Base-by-base conservation (phyloP, 2,113 vertebrate genomes). In the Anhinga anhinga region DNA sequence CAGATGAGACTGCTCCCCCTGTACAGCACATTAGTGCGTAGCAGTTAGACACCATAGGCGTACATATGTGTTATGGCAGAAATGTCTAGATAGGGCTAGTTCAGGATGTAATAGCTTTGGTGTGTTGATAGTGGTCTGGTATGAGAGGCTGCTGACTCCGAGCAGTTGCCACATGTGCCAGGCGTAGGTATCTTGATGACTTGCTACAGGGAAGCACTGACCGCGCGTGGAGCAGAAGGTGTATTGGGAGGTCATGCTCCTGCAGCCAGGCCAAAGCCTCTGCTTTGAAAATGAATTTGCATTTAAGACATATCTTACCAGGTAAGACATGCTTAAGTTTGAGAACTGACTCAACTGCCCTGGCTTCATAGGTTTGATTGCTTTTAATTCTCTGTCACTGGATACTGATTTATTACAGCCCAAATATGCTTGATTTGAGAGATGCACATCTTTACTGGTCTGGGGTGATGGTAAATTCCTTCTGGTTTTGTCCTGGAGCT, bases 21-120 rank as follows among this genome's bases (percentile, higher is more conserved):
- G 12, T 13, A 8, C 2, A 29, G 13, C 52, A 16, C 19, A 1
- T 15, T 3, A 7, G 3, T 6, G 23, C 11, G 15, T 4, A 23
- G 38, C 42, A 13, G 22, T 38, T 11, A 3, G 52, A 18, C 21
- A 38, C 50, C 36, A 3, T 0, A 1, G 38, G 10, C 8, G 0
- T 7, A 22, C 6, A 29, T 11, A 3, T 11, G 27, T 6, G 36
- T 8, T 20, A 8, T 5, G 11, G 20, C 26, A 26, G 45, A 13
- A 32, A 25, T 16, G 22, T 7, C 22, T 14, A 13, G 32, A 4
- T 21, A 11, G 38, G n/a, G 17, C 50, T 56, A 20, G n/a, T 18
- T 78, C 7, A 3, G 74, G 59, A 11, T 0, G 2, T 18, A 17
- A 4, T 8, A 7, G 38, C 36, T 38, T 13, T 11, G 34, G 17